A percentile compares a stretch with the other conserved stretches of the same genome.
Evolutionary conservation across 1,140 invertebrate species (phyloP).

Genomic region (Dreissena rostriformis): DNA sequence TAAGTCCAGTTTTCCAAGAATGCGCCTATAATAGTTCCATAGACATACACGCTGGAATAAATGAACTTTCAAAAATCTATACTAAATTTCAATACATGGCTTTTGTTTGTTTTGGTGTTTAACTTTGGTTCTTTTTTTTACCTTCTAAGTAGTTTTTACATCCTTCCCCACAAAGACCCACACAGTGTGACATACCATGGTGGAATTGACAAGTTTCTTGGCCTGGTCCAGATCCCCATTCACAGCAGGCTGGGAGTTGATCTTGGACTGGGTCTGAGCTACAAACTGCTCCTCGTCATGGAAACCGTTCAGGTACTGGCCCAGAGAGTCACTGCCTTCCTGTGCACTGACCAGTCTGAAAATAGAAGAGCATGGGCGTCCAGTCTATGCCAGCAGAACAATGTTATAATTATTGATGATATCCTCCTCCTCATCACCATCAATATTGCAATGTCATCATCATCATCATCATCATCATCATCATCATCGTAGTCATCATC

Average conservation of each 20-base stretch:
- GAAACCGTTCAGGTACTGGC: constrained; percentile 92
- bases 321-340: constrained; percentile 91
- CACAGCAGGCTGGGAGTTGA: constrained; percentile 87
- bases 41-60: too few species aligned
- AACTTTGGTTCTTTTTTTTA: too few species aligned
- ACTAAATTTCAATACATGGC: too few species aligned
- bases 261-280: constrained; percentile 88
- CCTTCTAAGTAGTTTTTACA: too few species aligned
- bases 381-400: background rate
- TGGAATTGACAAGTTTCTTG: constrained; percentile 87
- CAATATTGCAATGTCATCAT: background rate
- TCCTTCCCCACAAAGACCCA: too few species aligned
- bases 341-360: constrained; percentile 91
- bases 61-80: too few species aligned
- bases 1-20: too few species aligned
- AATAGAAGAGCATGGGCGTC: constrained; percentile 3
- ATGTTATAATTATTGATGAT: background rate
- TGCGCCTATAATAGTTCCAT: too few species aligned
- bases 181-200: constrained; percentile 85
- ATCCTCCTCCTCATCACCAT: background rate
- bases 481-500: background rate
- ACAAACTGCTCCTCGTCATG: constrained; percentile 94
- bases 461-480: background rate
- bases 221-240: constrained; percentile 80
- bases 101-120: too few species aligned